Percentiles rank a stretch among this genome's conserved stretches.
Conservation (phyloP, 2,888 invertebrate genomes). For the Tachina fera region DNA sequence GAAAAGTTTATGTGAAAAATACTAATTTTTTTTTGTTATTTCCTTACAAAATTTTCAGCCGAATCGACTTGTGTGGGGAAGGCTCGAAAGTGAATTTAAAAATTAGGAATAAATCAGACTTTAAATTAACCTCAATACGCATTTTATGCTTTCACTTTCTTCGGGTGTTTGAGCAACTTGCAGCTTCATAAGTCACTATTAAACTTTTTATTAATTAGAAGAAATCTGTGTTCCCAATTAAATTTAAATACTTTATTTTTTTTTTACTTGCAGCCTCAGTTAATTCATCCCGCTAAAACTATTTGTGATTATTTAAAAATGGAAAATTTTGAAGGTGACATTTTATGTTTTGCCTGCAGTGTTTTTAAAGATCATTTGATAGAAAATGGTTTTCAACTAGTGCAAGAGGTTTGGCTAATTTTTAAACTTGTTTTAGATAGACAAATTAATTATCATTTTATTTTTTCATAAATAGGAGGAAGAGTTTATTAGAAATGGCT, state of each 20-base stretch:
- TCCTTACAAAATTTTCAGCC: no score
- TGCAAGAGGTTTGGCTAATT: slow-evolving; percentile 77
- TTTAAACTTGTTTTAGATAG: background rate
- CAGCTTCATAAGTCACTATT: no score
- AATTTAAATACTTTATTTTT: background rate
- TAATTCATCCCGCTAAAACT: slow-evolving; percentile 83
- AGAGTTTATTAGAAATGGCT: slow-evolving; percentile 48
- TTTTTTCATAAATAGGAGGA: slow-evolving; percentile 66
- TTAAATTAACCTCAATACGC: no score
- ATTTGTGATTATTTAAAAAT: slow-evolving; percentile 84
- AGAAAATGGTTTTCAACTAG: slow-evolving; percentile 82
- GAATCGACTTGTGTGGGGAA: no score
- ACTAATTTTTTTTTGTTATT: no score
- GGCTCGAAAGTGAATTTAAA: no score
- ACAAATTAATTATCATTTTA: background rate
- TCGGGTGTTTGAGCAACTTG: no score
- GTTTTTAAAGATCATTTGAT: slow-evolving; percentile 80
- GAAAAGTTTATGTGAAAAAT: no score
- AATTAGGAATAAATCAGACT: no score
- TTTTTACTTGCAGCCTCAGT: slow-evolving; percentile 73
- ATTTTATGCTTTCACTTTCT: no score
- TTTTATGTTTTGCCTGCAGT: slow-evolving; percentile 82
- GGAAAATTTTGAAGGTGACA: slow-evolving; percentile 83
- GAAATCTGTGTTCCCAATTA: background rate
- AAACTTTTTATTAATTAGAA: no score